Base-by-base conservation (phyloP, 2,113 vertebrate species). In the Microtus ochrogaster region DNA sequence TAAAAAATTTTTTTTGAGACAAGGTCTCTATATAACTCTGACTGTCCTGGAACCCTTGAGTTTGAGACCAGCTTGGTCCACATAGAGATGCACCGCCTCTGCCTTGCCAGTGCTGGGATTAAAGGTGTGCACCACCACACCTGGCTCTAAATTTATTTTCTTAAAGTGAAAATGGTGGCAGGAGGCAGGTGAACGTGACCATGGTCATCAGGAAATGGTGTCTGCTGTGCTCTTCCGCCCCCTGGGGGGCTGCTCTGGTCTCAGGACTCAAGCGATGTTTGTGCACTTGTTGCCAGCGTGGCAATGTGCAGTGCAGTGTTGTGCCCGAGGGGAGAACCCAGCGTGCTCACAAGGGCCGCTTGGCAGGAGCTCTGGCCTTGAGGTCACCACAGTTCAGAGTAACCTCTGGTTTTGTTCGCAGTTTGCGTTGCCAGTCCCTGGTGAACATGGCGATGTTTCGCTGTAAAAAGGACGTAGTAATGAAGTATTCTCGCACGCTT, bases 361-460 rank as follows among this genome's bases (percentile, higher is more conserved):
- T 61, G 82, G 24, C 68, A 63, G 72, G 49, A 17, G 21, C 61
- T 44, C 8, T 47, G 73, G 19, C 36, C n/a, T 1, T 17, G 19
- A 1, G 36, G 2, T 49, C 49, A 0, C 0, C 44, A 0, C 0
- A 0, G 1, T 70, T 5, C 28, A 4, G 7, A 95, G 82, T 92
- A 74, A 8, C 81, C 39, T 94, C n/a, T 94, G 97, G 76, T 95
- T 89, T 65, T 96, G 89, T 93, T 49, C 36, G 9, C 94, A 99
- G 99, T 97, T 98, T 99, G 98, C 99, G 99, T 93, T 99, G 99
- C 98, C 99, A 99, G 98, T 98, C 99, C 95, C 97, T 99, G 92
- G 98, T 99, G 97, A 99, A 99, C 96, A 99, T 99, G 99, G 98
- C 99, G 14, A 99, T 99, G 99, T 99, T 99, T 97, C 99, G 98